Conservation (phyloP, 2,797 vertebrate species). For the Anolis apletophallus region DNA sequence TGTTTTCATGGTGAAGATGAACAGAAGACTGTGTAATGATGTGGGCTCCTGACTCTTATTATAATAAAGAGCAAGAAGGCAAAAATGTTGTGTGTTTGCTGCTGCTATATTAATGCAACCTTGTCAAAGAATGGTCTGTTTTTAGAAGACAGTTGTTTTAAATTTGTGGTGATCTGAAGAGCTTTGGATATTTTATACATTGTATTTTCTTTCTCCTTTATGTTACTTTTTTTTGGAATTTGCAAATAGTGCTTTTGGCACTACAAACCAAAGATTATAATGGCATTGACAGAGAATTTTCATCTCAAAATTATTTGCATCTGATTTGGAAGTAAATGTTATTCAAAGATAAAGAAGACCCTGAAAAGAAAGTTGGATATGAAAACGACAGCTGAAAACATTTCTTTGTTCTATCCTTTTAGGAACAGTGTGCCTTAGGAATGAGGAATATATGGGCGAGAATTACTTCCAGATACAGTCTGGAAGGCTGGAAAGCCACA, state of each 20-base stretch:
- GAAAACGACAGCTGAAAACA: background rate
- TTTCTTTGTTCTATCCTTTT: slow-evolving; percentile 9
- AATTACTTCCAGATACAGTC: background rate
- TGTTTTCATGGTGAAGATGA: background rate
- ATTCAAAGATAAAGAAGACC: background rate
- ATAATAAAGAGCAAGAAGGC: background rate
- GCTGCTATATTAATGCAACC: background rate
- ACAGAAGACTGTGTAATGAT: background rate
- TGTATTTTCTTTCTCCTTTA: background rate
- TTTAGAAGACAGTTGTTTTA: background rate
- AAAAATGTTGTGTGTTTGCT: background rate
- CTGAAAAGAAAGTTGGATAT: background rate
- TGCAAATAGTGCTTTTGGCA: background rate
- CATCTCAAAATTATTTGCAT: background rate
- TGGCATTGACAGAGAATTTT: background rate
- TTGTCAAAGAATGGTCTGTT: background rate
- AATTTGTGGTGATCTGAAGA: background rate
- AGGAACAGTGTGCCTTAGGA: background rate
- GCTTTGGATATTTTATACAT: background rate
- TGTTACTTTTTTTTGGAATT: background rate
- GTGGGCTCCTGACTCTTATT: background rate
- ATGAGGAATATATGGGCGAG: background rate
- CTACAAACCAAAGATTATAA: background rate
- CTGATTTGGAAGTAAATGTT: background rate
- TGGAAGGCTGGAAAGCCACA: background rate